Evolutionary conservation across 2,797 vertebrate genomes (phyloP).

Genomic region (Acestrorhynchus altus): DNA sequence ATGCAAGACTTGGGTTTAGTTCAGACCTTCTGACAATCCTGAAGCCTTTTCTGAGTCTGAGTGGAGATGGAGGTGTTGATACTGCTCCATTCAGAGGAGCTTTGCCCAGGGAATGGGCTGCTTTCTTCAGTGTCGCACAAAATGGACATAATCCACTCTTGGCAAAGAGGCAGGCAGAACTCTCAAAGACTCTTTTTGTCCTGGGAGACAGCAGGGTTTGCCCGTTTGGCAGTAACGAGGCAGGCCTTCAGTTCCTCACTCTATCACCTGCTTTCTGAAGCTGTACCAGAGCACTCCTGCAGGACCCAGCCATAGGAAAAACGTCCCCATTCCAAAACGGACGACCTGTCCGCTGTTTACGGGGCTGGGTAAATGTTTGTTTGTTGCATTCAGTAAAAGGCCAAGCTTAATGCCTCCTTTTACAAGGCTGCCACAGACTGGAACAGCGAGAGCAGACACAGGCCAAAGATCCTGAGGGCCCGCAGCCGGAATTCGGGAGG

Average conservation of each 20-base stretch:
- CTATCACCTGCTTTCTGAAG: conserved; percentile 11
- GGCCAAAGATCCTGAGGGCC: neutral
- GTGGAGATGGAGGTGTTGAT: conserved; percentile 54
- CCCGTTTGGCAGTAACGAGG: conserved; percentile 64
- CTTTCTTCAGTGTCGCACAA: conserved; percentile 65
- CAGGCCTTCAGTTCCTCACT: conserved; percentile 47
- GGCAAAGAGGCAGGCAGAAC: conserved; percentile 52
- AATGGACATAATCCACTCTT: conserved; percentile 67
- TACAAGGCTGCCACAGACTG: neutral
- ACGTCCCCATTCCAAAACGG: neutral
- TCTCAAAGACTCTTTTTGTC: conserved; percentile 66
- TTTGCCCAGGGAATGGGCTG: conserved; percentile 56
- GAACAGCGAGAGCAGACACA: neutral
- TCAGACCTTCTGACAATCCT: conserved; percentile 19
- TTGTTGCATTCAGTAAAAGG: neutral
- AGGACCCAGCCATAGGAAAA: neutral
- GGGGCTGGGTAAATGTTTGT: neutral
- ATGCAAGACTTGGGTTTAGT: neutral
- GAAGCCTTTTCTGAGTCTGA: conserved; percentile 29
- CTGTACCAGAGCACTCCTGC: neutral
- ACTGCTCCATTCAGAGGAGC: conserved; percentile 48
- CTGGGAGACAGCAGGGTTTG: conserved; percentile 61
- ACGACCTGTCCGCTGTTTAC: neutral
- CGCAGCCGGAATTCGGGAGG: no score
- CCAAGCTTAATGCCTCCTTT: conserved; percentile 8